A percentile compares a stretch with the other conserved stretches of the same genome.
phyloP scores from a whole-genome alignment of 2,113 vertebrate species.

The Stigmatopora nigra region DNA sequence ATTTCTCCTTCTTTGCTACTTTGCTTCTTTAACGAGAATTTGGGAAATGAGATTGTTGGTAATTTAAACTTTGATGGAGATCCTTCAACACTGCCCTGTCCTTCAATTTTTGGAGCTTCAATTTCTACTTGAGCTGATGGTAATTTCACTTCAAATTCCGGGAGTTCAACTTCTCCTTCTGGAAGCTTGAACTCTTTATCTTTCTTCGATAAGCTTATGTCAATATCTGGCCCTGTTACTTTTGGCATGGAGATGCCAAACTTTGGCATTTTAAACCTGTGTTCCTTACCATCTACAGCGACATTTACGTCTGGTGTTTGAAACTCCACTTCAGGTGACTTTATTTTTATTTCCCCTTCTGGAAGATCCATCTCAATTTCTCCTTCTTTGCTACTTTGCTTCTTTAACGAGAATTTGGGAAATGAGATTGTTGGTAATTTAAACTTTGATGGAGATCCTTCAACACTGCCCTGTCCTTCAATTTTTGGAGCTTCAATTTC shows the following conservation, averaged over 20 bases:
- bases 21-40: conserved; percentile 6
- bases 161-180: background rate
- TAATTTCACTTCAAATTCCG: background rate
- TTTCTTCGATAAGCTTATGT: conserved; percentile 13
- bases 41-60: conserved; percentile 15
- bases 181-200: conserved; percentile 8
- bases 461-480: no score
- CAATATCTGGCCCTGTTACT: conserved; percentile 12
- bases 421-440: no score
- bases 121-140: background rate
- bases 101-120: background rate
- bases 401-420: no score
- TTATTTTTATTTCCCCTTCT: no score
- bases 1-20: background rate
- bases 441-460: no score
- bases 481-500: no score
- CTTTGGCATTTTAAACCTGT: conserved; percentile 5
- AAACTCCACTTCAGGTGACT: background rate
- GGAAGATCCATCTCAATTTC: no score
- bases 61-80: background rate
- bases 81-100: background rate
- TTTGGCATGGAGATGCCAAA: background rate
- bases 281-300: background rate
- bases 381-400: no score
- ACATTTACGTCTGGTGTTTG: background rate